Evolutionary conservation across 2,797 vertebrate genomes (phyloP).

Genomic region (Perdix hodgsoniae): DNA sequence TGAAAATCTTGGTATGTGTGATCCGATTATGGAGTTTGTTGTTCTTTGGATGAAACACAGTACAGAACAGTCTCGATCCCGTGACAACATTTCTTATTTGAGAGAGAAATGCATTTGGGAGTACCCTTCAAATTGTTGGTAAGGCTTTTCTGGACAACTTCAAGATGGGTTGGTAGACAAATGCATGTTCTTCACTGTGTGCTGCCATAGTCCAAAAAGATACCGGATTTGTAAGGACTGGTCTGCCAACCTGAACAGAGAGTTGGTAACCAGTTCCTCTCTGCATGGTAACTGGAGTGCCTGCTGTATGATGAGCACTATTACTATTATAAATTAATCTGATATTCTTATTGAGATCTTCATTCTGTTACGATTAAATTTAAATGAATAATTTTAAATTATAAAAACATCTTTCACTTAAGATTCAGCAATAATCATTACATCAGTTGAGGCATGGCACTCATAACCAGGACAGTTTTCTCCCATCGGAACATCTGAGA

Average conservation of each 20-base stretch:
- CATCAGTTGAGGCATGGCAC: conserved; percentile 2
- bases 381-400: neutral
- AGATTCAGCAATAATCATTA: neutral
- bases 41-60: neutral
- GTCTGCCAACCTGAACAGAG: neutral
- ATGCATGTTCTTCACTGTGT: neutral
- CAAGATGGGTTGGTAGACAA: neutral
- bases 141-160: neutral
- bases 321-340: neutral
- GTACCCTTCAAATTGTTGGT: neutral
- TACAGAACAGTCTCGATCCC: neutral
- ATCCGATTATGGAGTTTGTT: neutral
- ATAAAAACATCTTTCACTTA: neutral
- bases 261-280: neutral
- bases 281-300: rapidly evolving
- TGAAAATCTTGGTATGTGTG: neutral
- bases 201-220: neutral
- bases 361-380: neutral
- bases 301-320: neutral
- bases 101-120: neutral
- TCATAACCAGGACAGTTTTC: conserved; percentile 28
- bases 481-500: conserved; percentile 24
- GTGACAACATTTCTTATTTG: neutral
- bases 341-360: neutral
- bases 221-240: neutral